Base-by-base conservation (phyloP, 2,113 vertebrate species). In the Egretta garzetta region DNA sequence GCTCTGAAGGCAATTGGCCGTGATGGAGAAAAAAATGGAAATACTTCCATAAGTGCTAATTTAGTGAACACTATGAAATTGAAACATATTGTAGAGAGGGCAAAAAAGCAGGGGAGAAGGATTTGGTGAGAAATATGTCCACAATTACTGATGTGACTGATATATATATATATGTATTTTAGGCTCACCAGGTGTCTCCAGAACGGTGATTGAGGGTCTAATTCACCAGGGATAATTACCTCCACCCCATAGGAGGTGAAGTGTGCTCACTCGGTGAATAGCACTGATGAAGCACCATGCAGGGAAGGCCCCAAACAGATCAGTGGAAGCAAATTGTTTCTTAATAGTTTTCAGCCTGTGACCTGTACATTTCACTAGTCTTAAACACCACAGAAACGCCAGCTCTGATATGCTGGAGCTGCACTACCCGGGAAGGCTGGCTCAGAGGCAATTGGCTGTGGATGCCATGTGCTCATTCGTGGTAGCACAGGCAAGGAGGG, bases 181-280 rank as follows among this genome's bases (percentile, higher is more conserved):
- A 79, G 53, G 39, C 60, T 41, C 47, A 67, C 63, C 33, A 76
- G 49, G 58, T 90, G 37, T 41, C 53, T 67, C 17, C 47, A 80
- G 53, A 91, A 6, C 27, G 45, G 58, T 66, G 73, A 84, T 12
- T 80, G 63, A 95, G 63, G 73, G 72, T 64, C 62, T 90, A 58
- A 90, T 89, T 92, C 91, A 67, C 81, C 49, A 84, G 77, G 68
- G 88, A 71, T 95, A 96, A 95, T 92, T 95, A 80, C 77, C 68
- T 71, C 49, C 0, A 0, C 93, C 81, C 81, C 59, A 52, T 5
- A 58, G 58, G 67, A 83, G 76, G 85, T 86, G 67, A 92, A 96
- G 88, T 84, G 68, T 87, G 62, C 53, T 95, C 67, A 50, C 43
- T 80, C 1, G 1, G 41, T 80, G 82, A 96, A 67, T 45, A 75